These are phyloP conservation scores for Lepidocyrtinus sp. DNA, from an alignment of 2,888 invertebrate species.

Conservation along the genomic window DNA sequence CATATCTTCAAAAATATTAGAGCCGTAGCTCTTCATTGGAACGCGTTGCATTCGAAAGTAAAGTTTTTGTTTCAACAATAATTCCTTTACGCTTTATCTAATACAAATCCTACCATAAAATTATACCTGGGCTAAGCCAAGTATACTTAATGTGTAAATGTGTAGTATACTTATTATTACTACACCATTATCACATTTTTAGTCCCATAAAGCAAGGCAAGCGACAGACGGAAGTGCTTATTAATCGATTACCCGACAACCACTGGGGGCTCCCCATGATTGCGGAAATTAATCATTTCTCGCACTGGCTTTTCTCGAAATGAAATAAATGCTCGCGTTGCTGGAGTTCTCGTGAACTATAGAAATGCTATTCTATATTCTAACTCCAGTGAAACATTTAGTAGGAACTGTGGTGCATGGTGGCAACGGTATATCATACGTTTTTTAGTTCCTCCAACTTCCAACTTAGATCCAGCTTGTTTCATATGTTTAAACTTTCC, in stretches of 20 bases:
- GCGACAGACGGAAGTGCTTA: conserved; percentile 66
- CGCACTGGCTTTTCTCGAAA: conserved; percentile 47
- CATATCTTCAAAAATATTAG: no score
- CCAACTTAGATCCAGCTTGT: not conserved
- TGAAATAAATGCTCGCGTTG: conserved; percentile 35
- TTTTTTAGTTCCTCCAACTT: no score
- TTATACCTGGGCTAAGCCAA: not conserved
- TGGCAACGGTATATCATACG: no score
- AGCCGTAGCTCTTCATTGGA: no score
- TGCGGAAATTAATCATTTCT: conserved; percentile 70
- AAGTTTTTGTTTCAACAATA: conserved; percentile 8
- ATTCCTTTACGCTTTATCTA: no score
- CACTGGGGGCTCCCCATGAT: conserved; percentile 64
- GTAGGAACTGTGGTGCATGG: no score
- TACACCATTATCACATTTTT: conserved; percentile 13
- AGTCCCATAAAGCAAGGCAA: conserved; percentile 27
- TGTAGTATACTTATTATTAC: conserved; percentile 14
- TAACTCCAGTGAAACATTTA: no score
- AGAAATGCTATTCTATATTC: no score
- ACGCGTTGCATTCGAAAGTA: no score
- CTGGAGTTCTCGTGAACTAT: conserved; percentile 8
- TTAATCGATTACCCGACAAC: conserved; percentile 69
- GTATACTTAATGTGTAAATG: conserved; percentile 11
- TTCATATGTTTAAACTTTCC: conserved; percentile 2
- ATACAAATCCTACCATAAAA: not conserved